Evolutionary conservation across 2,113 vertebrate genomes (phyloP).

Genomic region (Pao palembangensis): DNA sequence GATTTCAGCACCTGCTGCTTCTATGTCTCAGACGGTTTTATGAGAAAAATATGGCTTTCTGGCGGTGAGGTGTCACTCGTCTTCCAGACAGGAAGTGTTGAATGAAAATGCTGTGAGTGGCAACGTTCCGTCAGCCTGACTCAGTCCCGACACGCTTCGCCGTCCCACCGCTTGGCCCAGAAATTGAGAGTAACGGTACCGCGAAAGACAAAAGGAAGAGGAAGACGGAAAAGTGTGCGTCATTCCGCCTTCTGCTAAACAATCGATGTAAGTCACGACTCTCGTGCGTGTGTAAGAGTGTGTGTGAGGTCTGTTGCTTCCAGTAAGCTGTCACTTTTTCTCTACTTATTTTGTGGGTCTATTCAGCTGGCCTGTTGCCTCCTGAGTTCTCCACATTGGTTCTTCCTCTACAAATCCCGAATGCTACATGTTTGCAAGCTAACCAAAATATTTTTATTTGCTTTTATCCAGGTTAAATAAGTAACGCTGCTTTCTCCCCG

Average conservation of each 20-base stretch:
- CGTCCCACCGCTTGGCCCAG: too few relatives aligned
- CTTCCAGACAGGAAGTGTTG: background rate
- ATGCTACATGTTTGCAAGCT: too few relatives aligned
- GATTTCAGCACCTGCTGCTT: constrained; percentile 6
- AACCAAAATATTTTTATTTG: too few relatives aligned
- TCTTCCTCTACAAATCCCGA: too few relatives aligned
- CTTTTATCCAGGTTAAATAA: too few relatives aligned
- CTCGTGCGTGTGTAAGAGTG: constrained; percentile 9
- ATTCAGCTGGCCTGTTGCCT: too few relatives aligned
- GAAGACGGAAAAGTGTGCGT: constrained; percentile 18
- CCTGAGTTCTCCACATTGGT: too few relatives aligned
- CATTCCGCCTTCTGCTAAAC: constrained; percentile 36
- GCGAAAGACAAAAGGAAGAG: constrained; percentile 8
- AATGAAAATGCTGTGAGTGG: constrained; percentile 15
- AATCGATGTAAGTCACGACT: constrained; percentile 40
- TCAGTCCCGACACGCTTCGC: constrained; percentile 10
- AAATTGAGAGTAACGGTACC: constrained; percentile 2
- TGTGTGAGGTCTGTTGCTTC: background rate
- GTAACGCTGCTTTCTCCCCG: too few relatives aligned
- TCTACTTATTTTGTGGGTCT: too few relatives aligned
- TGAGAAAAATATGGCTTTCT: background rate
- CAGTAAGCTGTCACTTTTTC: too few relatives aligned
- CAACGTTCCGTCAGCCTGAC: constrained; percentile 17
- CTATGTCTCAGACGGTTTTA: background rate
- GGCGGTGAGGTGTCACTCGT: too few relatives aligned